Percentiles rank a stretch among this genome's conserved stretches.
Evolutionary conservation across 53 echinoderm and acorn worm species (phyloP).

Genomic region (Luidia sarsii): DNA sequence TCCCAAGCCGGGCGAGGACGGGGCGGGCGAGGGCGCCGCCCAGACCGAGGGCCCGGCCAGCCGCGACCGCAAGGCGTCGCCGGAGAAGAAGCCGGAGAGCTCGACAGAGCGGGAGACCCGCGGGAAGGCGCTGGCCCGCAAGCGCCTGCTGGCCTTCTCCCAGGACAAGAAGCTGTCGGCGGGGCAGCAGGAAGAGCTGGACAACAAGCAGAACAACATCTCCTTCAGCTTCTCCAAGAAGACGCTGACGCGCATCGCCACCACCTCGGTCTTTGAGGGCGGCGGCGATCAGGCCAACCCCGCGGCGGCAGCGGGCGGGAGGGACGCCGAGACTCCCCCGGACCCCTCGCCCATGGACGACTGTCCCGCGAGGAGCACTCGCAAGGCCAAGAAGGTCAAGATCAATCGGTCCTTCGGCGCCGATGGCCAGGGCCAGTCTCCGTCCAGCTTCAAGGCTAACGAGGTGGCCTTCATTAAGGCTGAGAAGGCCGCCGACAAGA

Average conservation of each 20-base stretch:
- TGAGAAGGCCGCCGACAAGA: constrained; percentile 5
- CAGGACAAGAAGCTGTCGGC: constrained; percentile 52
- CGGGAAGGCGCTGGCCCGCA: constrained; percentile 60
- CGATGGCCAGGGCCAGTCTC: constrained; percentile 2
- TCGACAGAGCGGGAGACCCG: constrained; percentile 18
- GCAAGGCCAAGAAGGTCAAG: constrained; percentile 56
- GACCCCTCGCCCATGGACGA: constrained; percentile 10
- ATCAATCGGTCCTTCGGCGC: constrained; percentile 40
- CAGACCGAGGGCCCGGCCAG: not conserved
- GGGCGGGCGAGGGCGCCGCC: constrained; percentile 5
- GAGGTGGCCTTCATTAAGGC: constrained; percentile 54
- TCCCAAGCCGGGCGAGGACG: constrained; percentile 60
- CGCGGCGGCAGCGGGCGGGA: not conserved
- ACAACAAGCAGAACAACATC: constrained; percentile 62
- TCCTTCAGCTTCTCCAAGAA: constrained; percentile 80
- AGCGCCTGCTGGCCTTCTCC: constrained; percentile 61
- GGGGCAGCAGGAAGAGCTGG: constrained; percentile 51
- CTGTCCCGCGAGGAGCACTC: constrained; percentile 15
- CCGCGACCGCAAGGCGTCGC: not conserved
- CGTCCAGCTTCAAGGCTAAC: constrained; percentile 5
- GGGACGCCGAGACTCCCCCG: constrained; percentile 7
- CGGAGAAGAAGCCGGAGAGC: constrained; percentile 12
- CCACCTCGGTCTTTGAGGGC: constrained; percentile 53
- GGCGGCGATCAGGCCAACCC: constrained; percentile 26
- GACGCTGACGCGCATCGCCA: constrained; percentile 49